Evolutionary conservation across 2,888 invertebrate genomes (phyloP).

Genomic region (Platypus cylindrus): DNA sequence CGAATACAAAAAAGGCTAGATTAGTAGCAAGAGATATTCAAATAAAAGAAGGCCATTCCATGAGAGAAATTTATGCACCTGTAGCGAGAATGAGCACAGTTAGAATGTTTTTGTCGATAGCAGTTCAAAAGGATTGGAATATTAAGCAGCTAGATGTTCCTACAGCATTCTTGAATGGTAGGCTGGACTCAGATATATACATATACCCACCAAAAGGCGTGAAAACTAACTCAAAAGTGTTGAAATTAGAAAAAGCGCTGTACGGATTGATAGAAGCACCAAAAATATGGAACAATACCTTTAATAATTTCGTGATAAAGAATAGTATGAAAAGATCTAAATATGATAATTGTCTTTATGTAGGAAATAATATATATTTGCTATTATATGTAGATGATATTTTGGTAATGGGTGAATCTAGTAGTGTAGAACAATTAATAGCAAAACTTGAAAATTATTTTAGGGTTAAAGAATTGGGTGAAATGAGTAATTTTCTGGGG

Average conservation of each 20-base stretch:
- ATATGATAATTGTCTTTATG: slow-evolving; percentile 6
- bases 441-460: slow-evolving; percentile 12
- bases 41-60: slow-evolving; percentile 7
- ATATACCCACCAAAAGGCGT: slow-evolving; percentile 9
- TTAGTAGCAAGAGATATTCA: slow-evolving; percentile 13
- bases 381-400: slow-evolving; percentile 16
- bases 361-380: slow-evolving; percentile 5
- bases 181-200: slow-evolving; percentile 13
- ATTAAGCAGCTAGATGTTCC: slow-evolving; percentile 15
- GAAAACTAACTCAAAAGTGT: slow-evolving; percentile 4
- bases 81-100: slow-evolving; percentile 14
- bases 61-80: slow-evolving; percentile 12
- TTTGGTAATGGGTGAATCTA: slow-evolving; percentile 6
- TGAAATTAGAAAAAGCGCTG: slow-evolving; percentile 15
- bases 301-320: slow-evolving; percentile 8
- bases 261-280: slow-evolving; percentile 24
- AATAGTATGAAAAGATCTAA: slow-evolving; percentile 7
- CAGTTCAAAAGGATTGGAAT: slow-evolving; percentile 13
- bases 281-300: slow-evolving; percentile 10
- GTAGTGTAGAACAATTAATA: slow-evolving; percentile 9
- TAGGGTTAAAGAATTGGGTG: slow-evolving; percentile 2
- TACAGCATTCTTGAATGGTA: slow-evolving; percentile 18
- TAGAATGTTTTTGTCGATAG: slow-evolving; percentile 14
- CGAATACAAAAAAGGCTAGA: slow-evolving; percentile 13
- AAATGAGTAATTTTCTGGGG: neutral